Evolutionary conservation across 2,113 vertebrate genomes (phyloP).

Genomic region (Tursiops truncatus): DNA sequence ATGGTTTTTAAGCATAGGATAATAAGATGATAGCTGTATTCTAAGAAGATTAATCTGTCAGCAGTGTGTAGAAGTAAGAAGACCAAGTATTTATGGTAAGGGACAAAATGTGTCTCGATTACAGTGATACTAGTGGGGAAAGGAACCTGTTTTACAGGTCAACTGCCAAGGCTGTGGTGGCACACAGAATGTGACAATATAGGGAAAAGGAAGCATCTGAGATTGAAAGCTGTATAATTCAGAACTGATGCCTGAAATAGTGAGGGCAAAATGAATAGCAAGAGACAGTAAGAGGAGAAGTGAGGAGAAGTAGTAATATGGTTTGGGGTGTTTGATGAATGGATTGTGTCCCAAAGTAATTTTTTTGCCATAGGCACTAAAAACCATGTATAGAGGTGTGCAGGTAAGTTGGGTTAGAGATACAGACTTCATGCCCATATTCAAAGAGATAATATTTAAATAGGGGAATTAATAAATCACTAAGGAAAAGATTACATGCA

Average conservation of each 20-base stretch:
- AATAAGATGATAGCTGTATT: constrained; percentile 69
- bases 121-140: not conserved
- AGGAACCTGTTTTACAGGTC: not conserved
- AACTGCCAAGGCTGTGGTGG: not conserved
- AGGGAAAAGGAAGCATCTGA: not conserved
- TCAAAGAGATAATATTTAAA: not conserved
- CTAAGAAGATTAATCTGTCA: constrained; percentile 66
- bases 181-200: too few species aligned
- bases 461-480: not conserved
- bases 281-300: not conserved
- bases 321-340: not conserved
- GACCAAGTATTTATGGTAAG: constrained; percentile 42
- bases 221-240: not conserved
- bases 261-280: not conserved
- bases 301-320: not conserved
- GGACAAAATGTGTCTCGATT: not conserved
- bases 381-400: not conserved
- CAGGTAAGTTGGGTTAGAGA: not conserved
- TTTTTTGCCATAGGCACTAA: not conserved
- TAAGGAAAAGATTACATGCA: not conserved
- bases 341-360: not conserved
- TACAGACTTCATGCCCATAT: not conserved
- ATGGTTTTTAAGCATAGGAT: constrained; percentile 67
- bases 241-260: not conserved
- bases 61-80: not conserved